Evolutionary conservation across 2,888 invertebrate species (phyloP), one percentile per base, ranked within the genome.

Genomic region (Zaprionus lineosus): DNA sequence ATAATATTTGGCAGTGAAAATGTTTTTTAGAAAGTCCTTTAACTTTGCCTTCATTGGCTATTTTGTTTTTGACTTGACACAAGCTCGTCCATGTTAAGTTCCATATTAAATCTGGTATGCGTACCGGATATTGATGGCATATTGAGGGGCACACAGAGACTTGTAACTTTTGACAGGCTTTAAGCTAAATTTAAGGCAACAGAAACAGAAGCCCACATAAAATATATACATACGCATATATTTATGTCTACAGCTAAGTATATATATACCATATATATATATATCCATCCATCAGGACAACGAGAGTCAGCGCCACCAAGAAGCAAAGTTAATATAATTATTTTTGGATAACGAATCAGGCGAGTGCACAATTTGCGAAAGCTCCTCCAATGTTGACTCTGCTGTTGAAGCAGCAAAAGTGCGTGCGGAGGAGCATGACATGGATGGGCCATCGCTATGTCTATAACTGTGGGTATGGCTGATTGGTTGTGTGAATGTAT

Each of bases 241-340:
- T 16, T n/a, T 29, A 19, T n/a, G 28, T 7, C 8, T 24, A 15
- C 5, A n/a, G n/a, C n/a, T n/a, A n/a, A n/a, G n/a, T 24, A n/a
- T 24, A 24, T 24, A 24, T 24, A 24, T 2, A 3, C 1, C 7
- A 14, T 18, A 66, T 6, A 18, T 15, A 37, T 43, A 31, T 12
- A 12, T 28, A 11, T 9, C 3, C 34, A 44, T 12, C 28, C 40
- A 55, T 8, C 16, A 29, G 16, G 19, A 7, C 44, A 47, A 21
- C 61, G 63, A 55, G 59, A 64, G 48, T 50, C 36, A 58, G 15
- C 47, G 28, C 19, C 56, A 64, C 57, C 85, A 85, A 68, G 73
- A 76, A 84, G 67, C 82, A 81, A 86, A 86, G 82, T 84, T 81
- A 81, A 81, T 86, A 84, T 73, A 81, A 84, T 86, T 86, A 81